Percentiles rank a stretch among this genome's conserved stretches.
These are phyloP conservation scores for Manduca sexta DNA, from an alignment of 1,140 invertebrate genomes.

Conservation along the genomic window DNA sequence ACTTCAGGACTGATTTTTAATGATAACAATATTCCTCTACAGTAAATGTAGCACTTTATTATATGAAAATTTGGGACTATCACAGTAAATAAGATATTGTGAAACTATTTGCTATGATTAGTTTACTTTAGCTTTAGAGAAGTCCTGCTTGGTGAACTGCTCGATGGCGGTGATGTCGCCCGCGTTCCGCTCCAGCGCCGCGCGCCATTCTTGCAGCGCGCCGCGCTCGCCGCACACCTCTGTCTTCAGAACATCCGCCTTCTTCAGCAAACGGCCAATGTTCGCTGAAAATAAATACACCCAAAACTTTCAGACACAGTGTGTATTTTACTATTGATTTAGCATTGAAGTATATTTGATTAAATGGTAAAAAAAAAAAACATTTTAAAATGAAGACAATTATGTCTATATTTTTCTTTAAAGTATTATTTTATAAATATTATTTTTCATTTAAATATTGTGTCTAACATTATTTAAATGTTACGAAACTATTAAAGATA, in stretches of 20 bases:
- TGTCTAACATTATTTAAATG: no score
- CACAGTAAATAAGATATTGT: no score
- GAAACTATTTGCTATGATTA: background rate
- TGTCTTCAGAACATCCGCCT: constrained; percentile 74
- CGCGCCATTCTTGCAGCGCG: constrained; percentile 76
- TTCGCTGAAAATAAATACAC: constrained; percentile 41
- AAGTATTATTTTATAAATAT: no score
- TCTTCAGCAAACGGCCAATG: constrained; percentile 66
- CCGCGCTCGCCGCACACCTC: constrained; percentile 76
- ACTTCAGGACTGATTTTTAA: no score
- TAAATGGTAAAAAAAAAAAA: background rate
- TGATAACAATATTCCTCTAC: no score
- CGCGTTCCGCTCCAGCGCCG: constrained; percentile 75
- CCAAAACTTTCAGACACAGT: background rate
- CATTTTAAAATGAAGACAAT: background rate
- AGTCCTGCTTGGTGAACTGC: constrained; percentile 77
- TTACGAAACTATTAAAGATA: background rate
- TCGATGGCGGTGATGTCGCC: constrained; percentile 77
- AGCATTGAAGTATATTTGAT: background rate
- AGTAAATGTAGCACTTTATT: no score
- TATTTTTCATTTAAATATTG: no score
- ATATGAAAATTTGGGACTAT: no score
- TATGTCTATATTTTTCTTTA: background rate
- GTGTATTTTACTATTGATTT: no score
- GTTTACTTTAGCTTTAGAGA: constrained; percentile 75